Evolutionary conservation across 2,113 vertebrate genomes (phyloP), one percentile per base, ranked within the genome.

Genomic region (Leptodactylus fuscus): DNA sequence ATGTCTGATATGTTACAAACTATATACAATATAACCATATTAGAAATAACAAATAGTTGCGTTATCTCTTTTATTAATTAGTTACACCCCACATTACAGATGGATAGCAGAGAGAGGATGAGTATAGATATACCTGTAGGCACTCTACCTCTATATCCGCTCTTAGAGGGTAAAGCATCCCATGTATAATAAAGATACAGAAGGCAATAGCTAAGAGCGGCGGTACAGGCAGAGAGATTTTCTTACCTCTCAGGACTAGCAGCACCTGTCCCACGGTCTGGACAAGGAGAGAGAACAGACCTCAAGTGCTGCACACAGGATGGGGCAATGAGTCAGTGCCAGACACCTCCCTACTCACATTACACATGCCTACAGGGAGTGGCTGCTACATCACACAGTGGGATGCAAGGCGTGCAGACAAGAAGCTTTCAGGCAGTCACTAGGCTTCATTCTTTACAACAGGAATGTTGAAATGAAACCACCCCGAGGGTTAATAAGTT

Each of bases 191-290:
- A 36, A 7, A 67, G 29, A 46, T 24, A 12, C 1, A 38, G 20
- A 36, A 70, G 16, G 36, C 69, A 73, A 2, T 22, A 36, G 36
- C 22, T 70, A 70, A n/a, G 6, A n/a, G 22, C 11, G 27, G 22
- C 9, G 16, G 4, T 46, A 24, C 5, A 74, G 70, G n/a, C n/a
- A 74, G n/a, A 29, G 6, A 20, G 2, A 38, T 13, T 34, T 24
- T 11, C 77, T 62, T 60, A 80, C 77, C 77, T 62, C n/a, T 1
- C 49, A 34, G 77, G 77, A 62, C 77, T 44, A 12, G 77, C 77
- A 80, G 77, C 77, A 80, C 53, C 77, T 80, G 77, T 80, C 77
- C 76, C 53, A 9, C 53, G 5, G 53, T 0, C 22, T 18, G 36
- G 53, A 44, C 51, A 24, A 36, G 53, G n/a, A 58, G 55, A 24